Evolutionary conservation across 2,888 invertebrate genomes (phyloP), one percentile per base, ranked within the genome.

Genomic region (Megamerina dolium): DNA sequence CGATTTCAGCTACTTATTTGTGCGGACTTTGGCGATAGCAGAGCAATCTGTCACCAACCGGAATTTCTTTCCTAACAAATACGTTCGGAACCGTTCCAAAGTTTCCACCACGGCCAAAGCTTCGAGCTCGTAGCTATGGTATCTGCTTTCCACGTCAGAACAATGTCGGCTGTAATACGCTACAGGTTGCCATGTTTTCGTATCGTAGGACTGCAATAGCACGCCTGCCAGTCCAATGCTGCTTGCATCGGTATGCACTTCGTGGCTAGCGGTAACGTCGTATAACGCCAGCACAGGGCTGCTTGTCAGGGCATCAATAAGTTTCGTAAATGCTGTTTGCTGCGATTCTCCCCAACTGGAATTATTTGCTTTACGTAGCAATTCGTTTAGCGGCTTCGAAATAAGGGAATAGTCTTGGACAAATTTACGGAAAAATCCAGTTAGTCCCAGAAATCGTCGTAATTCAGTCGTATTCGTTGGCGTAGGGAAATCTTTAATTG

Each of bases 351-450:
- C 9, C 30, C 9, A 13, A 8, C 31, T 6, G 16, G 30, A 35
- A 4, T 30, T 39, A 4, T 16, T 10, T 6, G 14, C 31, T 10
- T 45, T 45, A 10, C 21, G 13, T 21, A 41, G 29, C 3, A 45
- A n/a, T 4, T 8, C n/a, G 2, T 41, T 44, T 3, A 44, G 29
- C 3, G 44, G 50, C 10, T 42, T 19, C 2, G 49, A 34, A 5
- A 50, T 45, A 2, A 41, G 4, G 3, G 46, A 37, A 26, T 52
- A 52, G 6, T 43, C 37, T 5, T 30, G 19, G 4, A 52, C 47
- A 12, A 47, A 48, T 36, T 51, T 55, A 23, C 50, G 41, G 20
- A 52, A 55, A 26, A 48, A 53, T 17, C 46, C 40, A 5, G 45
- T 50, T 5, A 52, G 41, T 14, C 47, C 50, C 6, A 55, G 26